Evolutionary conservation across 2,888 invertebrate species (phyloP).

Genomic region (Eremobia ochroleuca): DNA sequence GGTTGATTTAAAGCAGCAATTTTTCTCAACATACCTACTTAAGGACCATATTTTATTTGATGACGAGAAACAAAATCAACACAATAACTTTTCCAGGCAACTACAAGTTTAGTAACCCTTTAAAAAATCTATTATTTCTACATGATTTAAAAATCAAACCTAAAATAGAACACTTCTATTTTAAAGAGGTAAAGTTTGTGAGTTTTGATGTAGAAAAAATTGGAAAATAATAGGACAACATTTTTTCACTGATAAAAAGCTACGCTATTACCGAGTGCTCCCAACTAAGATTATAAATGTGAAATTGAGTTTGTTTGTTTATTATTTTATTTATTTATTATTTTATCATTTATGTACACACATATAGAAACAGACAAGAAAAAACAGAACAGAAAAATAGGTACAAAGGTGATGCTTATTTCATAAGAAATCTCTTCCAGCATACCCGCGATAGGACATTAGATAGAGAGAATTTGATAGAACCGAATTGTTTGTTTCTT

Average conservation of each 20-base stretch:
- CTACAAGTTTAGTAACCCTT: neutral
- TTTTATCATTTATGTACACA: too few relatives aligned
- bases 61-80: neutral
- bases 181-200: neutral
- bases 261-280: neutral
- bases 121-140: too few relatives aligned
- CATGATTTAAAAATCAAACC: neutral
- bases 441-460: too few relatives aligned
- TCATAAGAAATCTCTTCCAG: too few relatives aligned
- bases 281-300: neutral
- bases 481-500: neutral
- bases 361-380: too few relatives aligned
- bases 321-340: too few relatives aligned
- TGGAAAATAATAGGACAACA: too few relatives aligned
- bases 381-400: too few relatives aligned
- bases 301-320: neutral
- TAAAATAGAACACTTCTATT: neutral
- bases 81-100: neutral
- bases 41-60: neutral
- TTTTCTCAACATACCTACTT: neutral
- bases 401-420: too few relatives aligned
- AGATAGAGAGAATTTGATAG: too few relatives aligned
- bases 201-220: neutral
- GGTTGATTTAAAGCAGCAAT: conserved; percentile 8
- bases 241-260: neutral